Base-by-base conservation (phyloP, 2,797 vertebrate species). In the Chelonia mydas region DNA sequence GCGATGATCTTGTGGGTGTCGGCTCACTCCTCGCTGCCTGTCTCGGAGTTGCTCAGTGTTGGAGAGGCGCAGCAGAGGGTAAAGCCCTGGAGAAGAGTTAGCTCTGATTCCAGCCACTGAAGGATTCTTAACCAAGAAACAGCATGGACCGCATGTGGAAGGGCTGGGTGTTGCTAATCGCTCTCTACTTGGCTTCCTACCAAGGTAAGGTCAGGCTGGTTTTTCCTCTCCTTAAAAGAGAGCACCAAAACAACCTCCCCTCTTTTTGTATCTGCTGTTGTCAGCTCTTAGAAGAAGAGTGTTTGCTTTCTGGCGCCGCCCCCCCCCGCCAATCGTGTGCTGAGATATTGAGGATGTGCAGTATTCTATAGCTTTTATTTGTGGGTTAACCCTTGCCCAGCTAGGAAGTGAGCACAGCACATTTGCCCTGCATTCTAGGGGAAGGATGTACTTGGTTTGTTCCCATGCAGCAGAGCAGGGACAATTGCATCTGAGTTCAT, bases 121-220 rank as follows among this genome's bases (percentile, higher is more conserved):
- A 68, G 90, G 93, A 90, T 94, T 95, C 72, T 82, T 57, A 21
- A 77, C 93, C 49, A 31, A 50, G 92, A 97, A 90, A 86, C 92
- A 5, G 74, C 83, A 95, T 97, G 95, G 92, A 95, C 85, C 92
- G 81, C 93, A 93, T 81, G 84, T 97, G 97, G 97, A 96, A 93
- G 55, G 94, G 90, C 87, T 98, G 97, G 97, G 82, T 97, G 84
- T 88, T 98, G 96, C 84, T 98, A 50, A 27, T 98, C 10, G 83
- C 89, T 37, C 5, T 98, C 89, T 97, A 96, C 90, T 90, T 98
- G 96, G 96, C 97, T 87, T 97, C 95, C 83, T 97, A 96, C 89
- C 97, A 92, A 98, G 98, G 98, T 98, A 98, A 98, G 98, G 94
- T 89, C 81, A 80, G 84, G 76, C 55, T 68, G 89, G 65, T 0